phyloP scores from a whole-genome alignment of 2,888 invertebrate species.

The Ganaspis brasiliensis region DNA sequence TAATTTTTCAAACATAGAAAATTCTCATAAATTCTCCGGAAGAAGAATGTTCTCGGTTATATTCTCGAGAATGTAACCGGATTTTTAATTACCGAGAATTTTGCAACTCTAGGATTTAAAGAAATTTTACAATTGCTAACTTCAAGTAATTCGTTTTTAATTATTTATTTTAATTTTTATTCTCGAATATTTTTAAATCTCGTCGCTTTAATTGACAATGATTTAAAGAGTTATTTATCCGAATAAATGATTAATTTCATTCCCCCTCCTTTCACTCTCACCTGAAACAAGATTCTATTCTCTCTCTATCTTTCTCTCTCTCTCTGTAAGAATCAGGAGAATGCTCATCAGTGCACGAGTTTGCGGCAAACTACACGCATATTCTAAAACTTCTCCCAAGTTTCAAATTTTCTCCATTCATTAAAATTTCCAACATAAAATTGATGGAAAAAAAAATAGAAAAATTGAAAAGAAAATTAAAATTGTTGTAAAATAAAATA shows the following conservation, averaged over 20 bases:
- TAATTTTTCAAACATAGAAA: too few relatives aligned
- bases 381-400: conserved; percentile 13
- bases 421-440: neutral
- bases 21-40: too few relatives aligned
- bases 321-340: conserved; percentile 19
- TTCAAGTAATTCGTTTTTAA: too few relatives aligned
- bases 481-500: too few relatives aligned
- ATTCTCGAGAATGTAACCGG: too few relatives aligned
- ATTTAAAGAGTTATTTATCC: neutral
- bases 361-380: conserved; percentile 29
- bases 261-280: conserved; percentile 32
- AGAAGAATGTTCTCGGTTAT: too few relatives aligned
- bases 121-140: too few relatives aligned
- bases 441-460: neutral
- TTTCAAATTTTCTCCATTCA: neutral
- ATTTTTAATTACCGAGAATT: too few relatives aligned
- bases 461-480: too few relatives aligned
- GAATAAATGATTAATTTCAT: neutral
- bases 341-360: conserved; percentile 40
- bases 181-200: neutral
- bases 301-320: neutral
- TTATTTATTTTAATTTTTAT: too few relatives aligned
- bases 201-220: neutral
- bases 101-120: too few relatives aligned
- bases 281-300: conserved; percentile 16